Base-by-base conservation (phyloP, 2,113 vertebrate genomes). In the Apteryx mantelli region DNA sequence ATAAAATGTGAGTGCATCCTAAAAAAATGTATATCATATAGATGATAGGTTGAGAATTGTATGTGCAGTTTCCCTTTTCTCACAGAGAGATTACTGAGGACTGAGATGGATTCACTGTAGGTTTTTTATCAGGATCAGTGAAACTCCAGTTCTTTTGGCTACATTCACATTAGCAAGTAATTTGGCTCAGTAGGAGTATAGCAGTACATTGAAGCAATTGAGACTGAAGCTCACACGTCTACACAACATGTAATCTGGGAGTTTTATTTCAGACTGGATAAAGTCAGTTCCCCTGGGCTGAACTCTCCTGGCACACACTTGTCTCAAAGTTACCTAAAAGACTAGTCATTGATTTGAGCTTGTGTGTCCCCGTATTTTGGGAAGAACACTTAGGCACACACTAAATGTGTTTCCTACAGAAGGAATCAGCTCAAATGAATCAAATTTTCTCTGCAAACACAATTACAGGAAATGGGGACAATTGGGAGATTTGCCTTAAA, bases 161-260 rank as follows among this genome's bases (percentile, higher is more conserved):
- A 80, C 88, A 93, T 95, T 97, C 94, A 88, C 70, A 91, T 70
- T 80, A 93, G 48, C 71, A 77, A 96, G 75, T 89, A 82, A 95
- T 96, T 95, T 93, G 91, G 5, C 93, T 94, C 88, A 74, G 88
- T 93, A 86, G 94, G 89, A 93, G 34, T 46, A 24, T 64, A 92
- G 53, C 28, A 32, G 56, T 18, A 58, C 28, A 58, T 58, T 32
- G 56, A 58, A 58, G 30, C 70, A 77, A 88, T 69, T 86, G 93
- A 93, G 93, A 87, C 88, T 86, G 87, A 93, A 75, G 48, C 82
- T 85, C 85, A 94, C 95, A 93, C 96, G 88, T 93, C 94, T 94
- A 83, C 66, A 91, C 60, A 91, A 48, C n/a, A 34, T 40, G 56
- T 14, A 55, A 21, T 88, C 92, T 94, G 75, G 48, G 82, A 91